Evolutionary conservation across 2,888 invertebrate genomes (phyloP).

Genomic region (Netelia virgata): DNA sequence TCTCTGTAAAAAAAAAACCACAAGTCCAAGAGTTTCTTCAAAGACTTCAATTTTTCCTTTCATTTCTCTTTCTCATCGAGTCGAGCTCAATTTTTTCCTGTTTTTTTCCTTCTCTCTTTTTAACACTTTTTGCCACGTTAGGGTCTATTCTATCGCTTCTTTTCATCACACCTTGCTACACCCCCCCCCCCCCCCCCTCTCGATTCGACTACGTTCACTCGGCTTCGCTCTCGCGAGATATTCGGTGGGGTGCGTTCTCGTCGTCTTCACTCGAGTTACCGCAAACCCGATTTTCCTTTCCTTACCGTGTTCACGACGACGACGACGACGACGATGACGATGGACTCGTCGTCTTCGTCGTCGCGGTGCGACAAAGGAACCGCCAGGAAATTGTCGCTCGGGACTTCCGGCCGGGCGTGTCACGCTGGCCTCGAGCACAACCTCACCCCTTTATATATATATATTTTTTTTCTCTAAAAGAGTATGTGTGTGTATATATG

Average conservation of each 20-base stretch:
- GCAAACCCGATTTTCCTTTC: constrained; percentile 68
- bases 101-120: constrained; percentile 19
- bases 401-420: constrained; percentile 68
- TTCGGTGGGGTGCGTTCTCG: constrained; percentile 11
- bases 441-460: constrained; percentile 4
- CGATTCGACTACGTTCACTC: too few species aligned
- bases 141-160: background rate
- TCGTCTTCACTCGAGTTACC: constrained; percentile 61
- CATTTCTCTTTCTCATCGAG: constrained; percentile 60
- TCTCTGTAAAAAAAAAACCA: constrained; percentile 59
- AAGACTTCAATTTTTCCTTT: constrained; percentile 27
- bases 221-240: background rate
- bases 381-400: constrained; percentile 72
- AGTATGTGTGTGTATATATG: background rate
- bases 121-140: constrained; percentile 32
- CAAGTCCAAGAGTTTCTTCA: constrained; percentile 53
- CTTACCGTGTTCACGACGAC: constrained; percentile 41
- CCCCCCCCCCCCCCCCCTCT: background rate
- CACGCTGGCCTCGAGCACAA: constrained; percentile 58
- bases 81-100: constrained; percentile 13
- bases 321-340: constrained; percentile 20
- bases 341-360: constrained; percentile 19
- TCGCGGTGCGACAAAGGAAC: constrained; percentile 66
- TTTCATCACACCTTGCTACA: background rate
- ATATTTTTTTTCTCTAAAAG: background rate